Evolutionary conservation across 1,140 invertebrate species (phyloP), one percentile per base, ranked within the genome.

Genomic region (Portunus trituberculatus): DNA sequence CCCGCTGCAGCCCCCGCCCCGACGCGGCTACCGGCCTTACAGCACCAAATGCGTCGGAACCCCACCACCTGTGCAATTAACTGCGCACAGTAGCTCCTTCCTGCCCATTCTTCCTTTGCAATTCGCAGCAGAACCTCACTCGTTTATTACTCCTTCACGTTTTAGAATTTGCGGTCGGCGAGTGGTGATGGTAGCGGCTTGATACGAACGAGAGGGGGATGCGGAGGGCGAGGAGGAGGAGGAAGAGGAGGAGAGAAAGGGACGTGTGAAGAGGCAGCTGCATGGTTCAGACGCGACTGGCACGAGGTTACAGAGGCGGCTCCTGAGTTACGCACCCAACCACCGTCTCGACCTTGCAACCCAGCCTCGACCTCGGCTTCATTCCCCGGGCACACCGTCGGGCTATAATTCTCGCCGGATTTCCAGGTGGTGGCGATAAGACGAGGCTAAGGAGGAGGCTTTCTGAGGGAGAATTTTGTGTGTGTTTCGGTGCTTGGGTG

Each of bases 271-370:
- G 67, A 45, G 20, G 76, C 16, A 92, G 59, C 45, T 84, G 45
- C 52, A 45, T 45, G 94, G 94, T 95, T 95, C 94, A 86, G 94
- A 91, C 94, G 90, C 89, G 89, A 25, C 94, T 92, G 94, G 94
- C 94, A 91, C 94, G 90, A 95, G 94, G 94, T 86, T 95, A 87
- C 89, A 45, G 89, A 95, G 94, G 94, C 90, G 12, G 94, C 94
- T 95, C 90, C 94, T 95, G 94, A 91, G 94, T 95, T 95, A 95
- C 94, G 94, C 94, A 95, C 89, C 45, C 88, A 76, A 29, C 89
- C 89, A 28, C 88, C 59, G 93, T 94, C 93, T 90, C 93, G 90
- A 84, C 82, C 94, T 91, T 95, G 76, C 46, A 87, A 84, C 28
- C n/a, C 59, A 89, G 48, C 94, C 89, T 48, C 76, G 82, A 67